Evolutionary conservation across 2,888 invertebrate genomes (phyloP).

Genomic region (Synergus umbraculus): DNA sequence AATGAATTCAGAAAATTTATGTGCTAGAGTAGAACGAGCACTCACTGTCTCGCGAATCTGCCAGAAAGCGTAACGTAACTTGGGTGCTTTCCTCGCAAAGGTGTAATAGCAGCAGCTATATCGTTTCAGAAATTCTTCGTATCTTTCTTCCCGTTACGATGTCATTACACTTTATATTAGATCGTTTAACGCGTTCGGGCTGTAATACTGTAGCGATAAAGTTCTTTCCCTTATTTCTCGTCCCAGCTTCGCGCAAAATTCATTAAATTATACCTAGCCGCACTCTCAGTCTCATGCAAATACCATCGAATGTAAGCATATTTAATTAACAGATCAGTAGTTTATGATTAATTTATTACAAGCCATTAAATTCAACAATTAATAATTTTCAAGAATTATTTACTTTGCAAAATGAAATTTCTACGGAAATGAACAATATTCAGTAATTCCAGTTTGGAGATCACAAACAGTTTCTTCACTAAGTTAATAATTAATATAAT

Average conservation of each 20-base stretch:
- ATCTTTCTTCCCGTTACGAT: conserved; percentile 56
- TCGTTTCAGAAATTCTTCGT: conserved; percentile 53
- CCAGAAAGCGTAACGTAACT: conserved; percentile 9
- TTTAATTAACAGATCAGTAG: not conserved
- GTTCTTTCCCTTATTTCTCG: conserved; percentile 13
- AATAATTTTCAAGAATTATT: not conserved
- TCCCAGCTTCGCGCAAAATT: not conserved
- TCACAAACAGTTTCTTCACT: no score
- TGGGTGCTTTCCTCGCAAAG: conserved; percentile 20
- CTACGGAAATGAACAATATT: not conserved
- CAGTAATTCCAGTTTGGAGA: no score
- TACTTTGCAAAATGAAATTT: not conserved
- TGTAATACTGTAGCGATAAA: conserved; percentile 52
- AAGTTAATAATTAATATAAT: no score
- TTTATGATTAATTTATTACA: not conserved
- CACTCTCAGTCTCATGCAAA: not conserved
- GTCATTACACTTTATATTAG: conserved; percentile 60
- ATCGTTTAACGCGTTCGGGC: conserved; percentile 53
- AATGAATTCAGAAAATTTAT: conserved; percentile 42
- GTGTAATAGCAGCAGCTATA: conserved; percentile 52
- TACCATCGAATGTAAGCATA: no score
- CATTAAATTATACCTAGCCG: conserved; percentile 20
- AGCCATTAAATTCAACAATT: not conserved
- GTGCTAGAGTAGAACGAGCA: conserved; percentile 2
- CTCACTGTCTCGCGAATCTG: conserved; percentile 26